Evolutionary conservation across 2,797 vertebrate species (phyloP), one percentile per base, ranked within the genome.

Genomic region (Manis crassicaudata): DNA sequence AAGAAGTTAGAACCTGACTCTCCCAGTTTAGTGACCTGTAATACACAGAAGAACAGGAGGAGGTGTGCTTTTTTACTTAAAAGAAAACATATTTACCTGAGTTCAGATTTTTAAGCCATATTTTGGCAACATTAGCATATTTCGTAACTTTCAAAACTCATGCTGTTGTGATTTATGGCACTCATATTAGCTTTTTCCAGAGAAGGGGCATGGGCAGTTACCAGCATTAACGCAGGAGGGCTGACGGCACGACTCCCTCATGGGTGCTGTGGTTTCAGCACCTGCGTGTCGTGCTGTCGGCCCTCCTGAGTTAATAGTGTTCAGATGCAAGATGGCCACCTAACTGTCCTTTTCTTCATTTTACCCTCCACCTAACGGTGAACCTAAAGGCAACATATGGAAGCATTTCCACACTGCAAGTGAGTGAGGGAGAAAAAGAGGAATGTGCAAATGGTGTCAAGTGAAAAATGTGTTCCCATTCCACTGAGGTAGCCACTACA

Each of bases 61-160:
- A 88, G 80, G 25, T 68, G 7, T 68, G 6, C 10, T 83, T 93
- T 76, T 82, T 62, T 56, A 63, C 52, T 79, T 77, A 25, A 62
- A 37, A 89, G 87, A 73, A 85, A 20, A 56, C 37, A 27, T 23
- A n/a, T 67, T 89, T 81, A 56, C 56, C 46, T 62, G 72, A 67
- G 95, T 95, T 86, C n/a, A 77, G 70, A 77, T 40, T n/a, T 5
- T 86, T 67, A 86, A 88, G 7, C 87, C 46, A 20, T 37, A 67
- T 40, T 75, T 96, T 80, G 65, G 50, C 37, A 58, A 3, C 23
- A 27, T 75, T 60, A 70, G 46, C 62, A 1, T 81, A 77, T 58
- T 73, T 67, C 7, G 11, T 82, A 68, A 52, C 67, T 81, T 79
- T n/a, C 18, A 8, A 77, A 37, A 46, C 67, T 92, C 46, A 35